These are phyloP conservation scores for Zaprionus bogoriensis DNA, from an alignment of 2,888 invertebrate genomes.

Conservation along the genomic window DNA sequence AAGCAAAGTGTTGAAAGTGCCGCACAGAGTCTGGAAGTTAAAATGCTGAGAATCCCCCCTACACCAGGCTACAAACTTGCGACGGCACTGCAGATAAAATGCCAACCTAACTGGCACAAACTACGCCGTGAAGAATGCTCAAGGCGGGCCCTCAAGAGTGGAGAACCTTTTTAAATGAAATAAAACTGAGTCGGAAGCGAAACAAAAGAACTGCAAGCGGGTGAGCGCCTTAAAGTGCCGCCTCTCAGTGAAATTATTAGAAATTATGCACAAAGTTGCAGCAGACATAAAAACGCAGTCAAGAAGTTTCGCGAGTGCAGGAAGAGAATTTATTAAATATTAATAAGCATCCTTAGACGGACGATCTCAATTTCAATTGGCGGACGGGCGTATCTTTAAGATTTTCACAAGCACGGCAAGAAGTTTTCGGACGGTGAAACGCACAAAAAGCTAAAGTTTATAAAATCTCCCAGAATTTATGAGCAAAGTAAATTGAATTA, in stretches of 20 bases:
- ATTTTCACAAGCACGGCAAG: background rate
- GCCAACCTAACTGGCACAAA: slow-evolving; percentile 35
- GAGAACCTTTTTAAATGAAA: slow-evolving; percentile 37
- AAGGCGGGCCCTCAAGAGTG: slow-evolving; percentile 12
- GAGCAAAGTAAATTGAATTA: background rate
- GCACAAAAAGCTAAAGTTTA: background rate
- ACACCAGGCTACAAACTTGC: slow-evolving; percentile 42
- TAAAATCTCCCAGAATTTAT: background rate
- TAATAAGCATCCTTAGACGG: slow-evolving; percentile 15
- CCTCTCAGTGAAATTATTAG: slow-evolving; percentile 42
- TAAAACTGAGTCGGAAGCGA: slow-evolving; percentile 37
- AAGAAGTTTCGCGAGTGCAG: slow-evolving; percentile 3
- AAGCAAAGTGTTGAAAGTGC: slow-evolving; percentile 65
- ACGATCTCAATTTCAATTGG: slow-evolving; percentile 28
- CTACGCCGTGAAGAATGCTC: slow-evolving; percentile 31
- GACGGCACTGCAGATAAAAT: slow-evolving; percentile 55
- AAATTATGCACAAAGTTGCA: slow-evolving; percentile 50
- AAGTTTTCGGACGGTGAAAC: background rate
- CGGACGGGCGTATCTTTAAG: background rate
- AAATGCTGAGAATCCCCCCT: slow-evolving; percentile 24
- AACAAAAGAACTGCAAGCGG: slow-evolving; percentile 18
- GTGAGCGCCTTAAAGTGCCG: slow-evolving; percentile 18
- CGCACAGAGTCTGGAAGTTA: slow-evolving; percentile 65
- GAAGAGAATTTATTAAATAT: slow-evolving; percentile 33
- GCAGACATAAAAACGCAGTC: slow-evolving; percentile 11